Percentiles rank a stretch among this genome's conserved stretches.
These are phyloP conservation scores for Oxystoma pomonae DNA, from an alignment of 2,888 invertebrate species.

Conservation along the genomic window DNA sequence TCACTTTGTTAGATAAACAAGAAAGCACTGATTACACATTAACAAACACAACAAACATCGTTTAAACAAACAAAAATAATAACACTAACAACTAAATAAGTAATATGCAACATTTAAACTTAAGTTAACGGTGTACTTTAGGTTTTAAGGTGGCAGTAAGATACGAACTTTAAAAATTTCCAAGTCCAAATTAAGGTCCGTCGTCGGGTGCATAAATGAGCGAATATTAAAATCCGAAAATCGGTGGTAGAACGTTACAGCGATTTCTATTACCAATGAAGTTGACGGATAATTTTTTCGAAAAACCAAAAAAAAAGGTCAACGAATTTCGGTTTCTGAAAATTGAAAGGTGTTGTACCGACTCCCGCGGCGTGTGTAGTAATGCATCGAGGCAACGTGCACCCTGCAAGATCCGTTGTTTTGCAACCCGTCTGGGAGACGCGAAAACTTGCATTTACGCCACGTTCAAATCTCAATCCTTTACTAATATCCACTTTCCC, in stretches of 20 bases:
- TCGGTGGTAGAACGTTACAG: neutral
- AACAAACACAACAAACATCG: slow-evolving; percentile 48
- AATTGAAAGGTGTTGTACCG: slow-evolving; percentile 32
- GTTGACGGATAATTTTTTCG: neutral
- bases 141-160: neutral
- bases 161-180: neutral
- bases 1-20: slow-evolving; percentile 31
- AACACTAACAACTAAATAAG: slow-evolving; percentile 26
- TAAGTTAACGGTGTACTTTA: neutral
- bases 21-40: slow-evolving; percentile 39
- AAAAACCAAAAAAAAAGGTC: slow-evolving; percentile 27
- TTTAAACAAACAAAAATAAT: slow-evolving; percentile 33
- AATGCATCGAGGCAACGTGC: slow-evolving; percentile 49
- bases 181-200: neutral
- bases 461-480: slow-evolving; percentile 27
- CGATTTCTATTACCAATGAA: neutral
- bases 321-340: slow-evolving; percentile 34
- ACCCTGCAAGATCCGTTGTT: slow-evolving; percentile 46
- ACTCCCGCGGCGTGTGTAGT: slow-evolving; percentile 42
- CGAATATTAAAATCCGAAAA: neutral
- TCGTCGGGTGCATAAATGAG: neutral
- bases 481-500: neutral
- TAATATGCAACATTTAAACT: slow-evolving; percentile 22
- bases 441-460: slow-evolving; percentile 42
- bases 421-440: slow-evolving; percentile 44